phyloP scores from a whole-genome alignment of 2,113 vertebrate genomes.

The Monopterus albus region DNA sequence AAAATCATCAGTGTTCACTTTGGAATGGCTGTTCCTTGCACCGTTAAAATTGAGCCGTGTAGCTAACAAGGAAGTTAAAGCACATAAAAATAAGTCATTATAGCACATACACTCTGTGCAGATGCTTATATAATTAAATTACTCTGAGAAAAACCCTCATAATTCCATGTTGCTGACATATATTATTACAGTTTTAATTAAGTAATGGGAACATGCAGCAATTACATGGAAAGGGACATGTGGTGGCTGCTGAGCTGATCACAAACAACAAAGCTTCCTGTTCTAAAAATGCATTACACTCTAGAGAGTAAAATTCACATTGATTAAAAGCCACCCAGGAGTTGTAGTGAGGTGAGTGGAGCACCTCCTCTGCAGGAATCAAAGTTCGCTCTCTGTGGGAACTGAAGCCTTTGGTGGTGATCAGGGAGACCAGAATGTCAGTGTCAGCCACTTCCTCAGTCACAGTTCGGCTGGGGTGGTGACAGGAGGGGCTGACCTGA shows the following conservation, averaged over 20 bases:
- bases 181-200: constrained; percentile 45
- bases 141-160: constrained; percentile 3
- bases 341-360: constrained; percentile 16
- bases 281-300: constrained; percentile 44
- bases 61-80: constrained; percentile 2
- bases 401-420: background rate
- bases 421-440: constrained; percentile 1
- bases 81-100: background rate
- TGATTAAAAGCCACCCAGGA: constrained; percentile 55
- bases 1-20: background rate
- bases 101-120: background rate
- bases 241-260: constrained; percentile 5
- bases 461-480: constrained; percentile 9
- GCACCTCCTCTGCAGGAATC: constrained; percentile 45
- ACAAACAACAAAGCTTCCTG: constrained; percentile 45
- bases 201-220: constrained; percentile 30
- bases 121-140: constrained; percentile 10
- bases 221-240: no score
- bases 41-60: constrained; percentile 10
- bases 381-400: constrained; percentile 28
- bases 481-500: background rate
- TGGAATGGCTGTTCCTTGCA: background rate
- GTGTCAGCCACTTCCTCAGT: constrained; percentile 9
- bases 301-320: constrained; percentile 51
- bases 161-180: constrained; percentile 15